These are phyloP conservation scores for Cyclophora punctaria DNA, from an alignment of 2,888 invertebrate species.

Conservation along the genomic window DNA sequence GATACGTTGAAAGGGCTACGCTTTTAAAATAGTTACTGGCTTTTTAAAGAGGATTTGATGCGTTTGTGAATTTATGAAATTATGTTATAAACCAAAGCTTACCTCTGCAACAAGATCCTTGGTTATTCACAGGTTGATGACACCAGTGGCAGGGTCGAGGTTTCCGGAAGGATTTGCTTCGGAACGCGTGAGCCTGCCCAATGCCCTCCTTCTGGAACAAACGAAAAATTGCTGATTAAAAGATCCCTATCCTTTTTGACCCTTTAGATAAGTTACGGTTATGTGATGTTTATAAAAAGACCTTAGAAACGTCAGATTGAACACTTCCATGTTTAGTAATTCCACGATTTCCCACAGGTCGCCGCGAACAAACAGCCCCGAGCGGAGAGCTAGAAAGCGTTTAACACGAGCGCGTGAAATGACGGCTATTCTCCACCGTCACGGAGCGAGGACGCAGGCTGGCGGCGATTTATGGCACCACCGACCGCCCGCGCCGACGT, in stretches of 20 bases:
- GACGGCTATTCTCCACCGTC: conserved; percentile 34
- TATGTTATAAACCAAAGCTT: conserved; percentile 16
- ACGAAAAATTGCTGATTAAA: conserved; percentile 8
- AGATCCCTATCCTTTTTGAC: too few species aligned
- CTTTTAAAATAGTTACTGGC: too few species aligned
- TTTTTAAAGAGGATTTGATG: background rate
- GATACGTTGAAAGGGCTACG: too few species aligned
- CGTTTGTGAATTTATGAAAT: conserved; percentile 2
- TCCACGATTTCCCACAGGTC: conserved; percentile 25
- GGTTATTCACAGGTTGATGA: conserved; percentile 83
- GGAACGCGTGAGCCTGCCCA: conserved; percentile 82
- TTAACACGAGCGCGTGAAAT: conserved; percentile 42
- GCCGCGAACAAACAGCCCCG: conserved; percentile 34
- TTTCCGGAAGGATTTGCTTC: conserved; percentile 83
- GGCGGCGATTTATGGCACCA: conserved; percentile 38
- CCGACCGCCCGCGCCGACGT: conserved; percentile 14
- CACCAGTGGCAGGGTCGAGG: conserved; percentile 86
- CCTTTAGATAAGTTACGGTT: too few species aligned
- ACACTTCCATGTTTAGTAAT: conserved; percentile 17
- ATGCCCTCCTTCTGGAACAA: conserved; percentile 80
- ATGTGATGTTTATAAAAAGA: background rate
- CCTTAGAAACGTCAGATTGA: conserved; percentile 1
- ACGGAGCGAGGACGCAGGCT: conserved; percentile 23
- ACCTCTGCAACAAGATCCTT: conserved; percentile 87
- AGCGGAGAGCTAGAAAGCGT: conserved; percentile 30